phyloP scores from a whole-genome alignment of 1,140 invertebrate genomes.

The Lepidurus packardi region DNA sequence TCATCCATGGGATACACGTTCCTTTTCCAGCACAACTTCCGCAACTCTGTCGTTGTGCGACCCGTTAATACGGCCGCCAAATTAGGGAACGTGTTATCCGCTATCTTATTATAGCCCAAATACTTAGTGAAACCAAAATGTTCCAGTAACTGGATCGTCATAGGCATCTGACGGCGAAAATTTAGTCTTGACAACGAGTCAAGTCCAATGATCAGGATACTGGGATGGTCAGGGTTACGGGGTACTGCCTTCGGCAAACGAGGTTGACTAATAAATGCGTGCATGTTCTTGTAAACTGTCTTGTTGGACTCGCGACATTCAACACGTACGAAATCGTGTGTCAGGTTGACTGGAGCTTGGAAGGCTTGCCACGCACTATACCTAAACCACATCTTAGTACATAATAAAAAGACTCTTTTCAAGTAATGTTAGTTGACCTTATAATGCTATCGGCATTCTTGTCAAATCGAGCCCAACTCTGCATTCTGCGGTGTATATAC shows the following conservation, averaged over 20 bases:
- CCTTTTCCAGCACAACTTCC: conserved; percentile 36
- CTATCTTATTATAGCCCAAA: not conserved
- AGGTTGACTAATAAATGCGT: not conserved
- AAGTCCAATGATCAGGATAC: conserved; percentile 50
- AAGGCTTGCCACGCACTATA: not conserved
- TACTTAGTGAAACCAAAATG: not conserved
- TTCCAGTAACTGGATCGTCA: conserved; percentile 47
- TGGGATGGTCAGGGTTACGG: conserved; percentile 36
- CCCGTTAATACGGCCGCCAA: not conserved
- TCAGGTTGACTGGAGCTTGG: not conserved
- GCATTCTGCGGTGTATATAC: too few relatives aligned
- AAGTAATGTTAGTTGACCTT: not conserved
- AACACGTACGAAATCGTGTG: not conserved
- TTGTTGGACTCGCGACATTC: not conserved
- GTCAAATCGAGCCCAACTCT: not conserved
- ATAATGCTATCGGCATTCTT: not conserved
- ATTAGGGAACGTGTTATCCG: not conserved
- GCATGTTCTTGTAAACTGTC: not conserved
- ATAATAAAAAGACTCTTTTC: not conserved
- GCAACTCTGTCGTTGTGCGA: conserved; percentile 47
- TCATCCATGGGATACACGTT: not conserved
- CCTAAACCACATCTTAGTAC: not conserved
- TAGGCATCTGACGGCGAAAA: conserved; percentile 52
- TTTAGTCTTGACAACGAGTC: conserved; percentile 56
- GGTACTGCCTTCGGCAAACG: conserved; percentile 55